Conservation (phyloP, 2,113 vertebrate species). For the Channa maculata region DNA sequence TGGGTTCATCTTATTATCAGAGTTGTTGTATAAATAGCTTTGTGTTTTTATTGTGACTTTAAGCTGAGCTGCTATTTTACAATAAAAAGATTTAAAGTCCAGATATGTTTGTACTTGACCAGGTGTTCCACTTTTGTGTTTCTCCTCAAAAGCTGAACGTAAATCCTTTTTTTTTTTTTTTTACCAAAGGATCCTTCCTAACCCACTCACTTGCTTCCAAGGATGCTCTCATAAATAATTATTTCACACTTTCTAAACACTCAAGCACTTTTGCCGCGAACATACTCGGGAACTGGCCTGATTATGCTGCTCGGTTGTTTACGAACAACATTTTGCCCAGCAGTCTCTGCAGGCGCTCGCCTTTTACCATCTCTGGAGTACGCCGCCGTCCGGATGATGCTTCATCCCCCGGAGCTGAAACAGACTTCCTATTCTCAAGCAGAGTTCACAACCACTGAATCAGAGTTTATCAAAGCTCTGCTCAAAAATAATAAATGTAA, state of each 20-base stretch:
- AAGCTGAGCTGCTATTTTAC: background rate
- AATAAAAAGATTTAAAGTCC: too few species aligned
- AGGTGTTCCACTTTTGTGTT: too few species aligned
- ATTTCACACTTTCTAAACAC: conserved; percentile 50
- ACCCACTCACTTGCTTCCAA: conserved; percentile 43
- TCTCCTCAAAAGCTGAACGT: too few species aligned
- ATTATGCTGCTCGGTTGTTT: conserved; percentile 66
- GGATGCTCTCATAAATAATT: conserved; percentile 48
- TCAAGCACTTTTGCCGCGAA: conserved; percentile 14
- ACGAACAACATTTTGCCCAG: conserved; percentile 47
- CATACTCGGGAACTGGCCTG: conserved; percentile 49
- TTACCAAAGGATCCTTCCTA: conserved; percentile 12
- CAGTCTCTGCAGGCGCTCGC: conserved; percentile 40
- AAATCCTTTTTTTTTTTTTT: too few species aligned
- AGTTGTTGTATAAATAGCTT: background rate
- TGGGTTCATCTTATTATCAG: background rate
- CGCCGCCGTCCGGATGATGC: conserved; percentile 41
- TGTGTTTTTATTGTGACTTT: background rate
- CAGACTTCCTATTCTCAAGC: conserved; percentile 44
- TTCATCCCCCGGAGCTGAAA: conserved; percentile 51
- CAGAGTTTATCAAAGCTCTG: conserved; percentile 51
- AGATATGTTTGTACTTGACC: too few species aligned
- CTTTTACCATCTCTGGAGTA: conserved; percentile 43
- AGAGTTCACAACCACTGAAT: conserved; percentile 48
- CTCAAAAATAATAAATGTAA: conserved; percentile 16